Base-by-base conservation (phyloP, 1,140 invertebrate species). In the Caerostris darwini region DNA sequence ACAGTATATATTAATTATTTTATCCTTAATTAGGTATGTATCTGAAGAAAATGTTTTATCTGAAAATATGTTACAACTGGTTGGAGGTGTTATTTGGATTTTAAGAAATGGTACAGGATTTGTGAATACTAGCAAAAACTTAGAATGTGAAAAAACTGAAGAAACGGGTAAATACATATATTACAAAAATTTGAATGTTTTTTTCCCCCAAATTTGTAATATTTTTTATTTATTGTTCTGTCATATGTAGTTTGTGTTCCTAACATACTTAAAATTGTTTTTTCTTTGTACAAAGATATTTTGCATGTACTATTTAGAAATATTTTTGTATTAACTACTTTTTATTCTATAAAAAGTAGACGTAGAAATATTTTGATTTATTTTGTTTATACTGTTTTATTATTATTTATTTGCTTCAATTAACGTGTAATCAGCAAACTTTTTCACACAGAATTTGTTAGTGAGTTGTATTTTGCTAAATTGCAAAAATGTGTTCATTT, bases 41-140 rank as follows among this genome's bases (percentile, higher is more conserved):
- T 95, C 96, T 7, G 95, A 96, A 91, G 95, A 95, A 19, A 95
- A 95, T 59, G 67, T 96, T 12, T 67, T 95, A 6, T 94, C 94
- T 53, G 94, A 95, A 19, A 94, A 95, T 34, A 96, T 96, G 94
- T n/a, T 94, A 7, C 96, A 96, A 94, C 94, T 96, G 58, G 95
- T 96, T 19, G 95, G 96, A 67, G 96, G 96, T 58, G 96, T 96
- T 3, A 95, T 96, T 17, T 96, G 96, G 96, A 92, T 96, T 67
- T 87, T 96, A 5, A 94, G 96, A 82, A 95, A 96, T 95, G 95
- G 96, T 5, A 94, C 95, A 34, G 94, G 83, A 12, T 96, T 96
- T 95, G 94, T 96, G 2, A 95, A 96, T 86, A 94, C 95, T 53
- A 96, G 96, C 94, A 94, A 95, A 69, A 86, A 95, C 10, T 94